phyloP scores from a whole-genome alignment of 2,888 invertebrate species.

The Hipparchia semele region DNA sequence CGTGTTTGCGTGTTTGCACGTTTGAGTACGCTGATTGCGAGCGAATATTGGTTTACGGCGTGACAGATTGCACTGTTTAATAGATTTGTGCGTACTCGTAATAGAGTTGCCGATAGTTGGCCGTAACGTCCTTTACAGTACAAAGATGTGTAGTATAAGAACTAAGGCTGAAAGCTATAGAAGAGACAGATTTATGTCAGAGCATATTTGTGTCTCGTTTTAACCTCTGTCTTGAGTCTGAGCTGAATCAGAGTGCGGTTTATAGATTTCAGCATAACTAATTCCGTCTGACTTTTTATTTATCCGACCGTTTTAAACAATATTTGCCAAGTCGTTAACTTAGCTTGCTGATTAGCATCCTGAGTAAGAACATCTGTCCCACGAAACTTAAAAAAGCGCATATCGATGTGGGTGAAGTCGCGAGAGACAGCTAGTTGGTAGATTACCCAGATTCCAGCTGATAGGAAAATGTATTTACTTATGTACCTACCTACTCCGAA shows the following conservation, averaged over 20 bases:
- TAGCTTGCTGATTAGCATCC: too few relatives aligned
- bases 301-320: too few relatives aligned
- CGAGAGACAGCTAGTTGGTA: background rate
- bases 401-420: too few relatives aligned
- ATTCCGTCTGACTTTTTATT: too few relatives aligned
- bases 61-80: constrained; percentile 41
- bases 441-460: background rate
- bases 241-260: too few relatives aligned
- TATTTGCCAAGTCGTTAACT: too few relatives aligned
- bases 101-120: constrained; percentile 4
- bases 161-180: background rate
- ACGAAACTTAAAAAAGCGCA: too few relatives aligned
- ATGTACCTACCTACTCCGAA: background rate
- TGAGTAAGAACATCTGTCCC: too few relatives aligned
- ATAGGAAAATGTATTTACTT: constrained; percentile 11
- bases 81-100: constrained; percentile 13
- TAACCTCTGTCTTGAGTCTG: too few relatives aligned
- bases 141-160: background rate
- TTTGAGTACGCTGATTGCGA: constrained; percentile 79
- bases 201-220: too few relatives aligned
- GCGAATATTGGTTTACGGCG: constrained; percentile 77
- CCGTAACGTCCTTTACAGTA: background rate
- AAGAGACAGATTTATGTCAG: too few relatives aligned
- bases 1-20: constrained; percentile 78
- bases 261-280: too few relatives aligned